These are phyloP conservation scores for Drosophila micromelanica DNA, from an alignment of 1,140 invertebrate genomes.

Conservation along the genomic window DNA sequence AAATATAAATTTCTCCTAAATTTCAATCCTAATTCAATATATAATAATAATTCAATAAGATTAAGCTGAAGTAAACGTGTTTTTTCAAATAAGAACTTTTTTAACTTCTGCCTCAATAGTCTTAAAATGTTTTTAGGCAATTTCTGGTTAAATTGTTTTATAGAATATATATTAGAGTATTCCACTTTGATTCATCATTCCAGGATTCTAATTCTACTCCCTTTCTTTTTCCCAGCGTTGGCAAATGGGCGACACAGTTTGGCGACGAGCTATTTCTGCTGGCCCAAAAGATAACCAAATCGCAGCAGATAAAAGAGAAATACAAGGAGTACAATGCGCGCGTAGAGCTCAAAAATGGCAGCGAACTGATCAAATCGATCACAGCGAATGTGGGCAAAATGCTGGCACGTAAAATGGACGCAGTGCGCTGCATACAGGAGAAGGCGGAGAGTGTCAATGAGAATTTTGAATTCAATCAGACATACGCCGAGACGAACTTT, in stretches of 20 bases:
- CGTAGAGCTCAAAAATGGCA: constrained; percentile 90
- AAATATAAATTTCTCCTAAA: too few relatives aligned
- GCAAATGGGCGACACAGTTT: constrained; percentile 87
- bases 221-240: constrained; percentile 84
- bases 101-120: too few relatives aligned
- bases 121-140: too few relatives aligned
- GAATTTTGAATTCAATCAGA: constrained; percentile 86
- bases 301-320: constrained; percentile 87
- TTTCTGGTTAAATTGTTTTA: too few relatives aligned
- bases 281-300: constrained; percentile 86
- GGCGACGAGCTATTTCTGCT: constrained; percentile 87
- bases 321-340: constrained; percentile 90
- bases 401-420: constrained; percentile 93
- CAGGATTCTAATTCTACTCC: neutral
- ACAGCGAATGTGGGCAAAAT: constrained; percentile 90
- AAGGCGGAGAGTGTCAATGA: constrained; percentile 88
- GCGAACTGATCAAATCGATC: constrained; percentile 89
- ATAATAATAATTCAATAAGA: too few relatives aligned
- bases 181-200: neutral
- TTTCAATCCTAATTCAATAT: too few relatives aligned
- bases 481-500: constrained; percentile 83
- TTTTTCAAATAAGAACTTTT: too few relatives aligned
- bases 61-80: too few relatives aligned
- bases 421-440: constrained; percentile 90
- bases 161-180: too few relatives aligned